Evolutionary conservation across 2,797 vertebrate genomes (phyloP).

Genomic region (Zenarchopterus dispar): DNA sequence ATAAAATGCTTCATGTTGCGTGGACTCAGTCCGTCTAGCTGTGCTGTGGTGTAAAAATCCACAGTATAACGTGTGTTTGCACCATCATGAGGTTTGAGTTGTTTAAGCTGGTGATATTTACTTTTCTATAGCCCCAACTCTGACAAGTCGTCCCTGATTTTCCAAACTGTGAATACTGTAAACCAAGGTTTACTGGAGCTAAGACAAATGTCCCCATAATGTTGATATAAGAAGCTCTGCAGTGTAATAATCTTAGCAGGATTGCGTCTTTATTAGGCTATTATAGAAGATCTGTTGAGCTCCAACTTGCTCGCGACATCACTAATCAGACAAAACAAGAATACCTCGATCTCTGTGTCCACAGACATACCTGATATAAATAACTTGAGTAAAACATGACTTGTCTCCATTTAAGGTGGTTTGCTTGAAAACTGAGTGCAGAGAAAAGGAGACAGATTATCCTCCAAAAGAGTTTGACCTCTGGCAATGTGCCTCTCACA

Average conservation of each 20-base stretch:
- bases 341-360: background rate
- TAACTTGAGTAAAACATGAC: conserved; percentile 44
- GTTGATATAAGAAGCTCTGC: background rate
- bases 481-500: conserved; percentile 55
- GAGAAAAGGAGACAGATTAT: conserved; percentile 51
- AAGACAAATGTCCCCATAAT: no score
- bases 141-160: no score
- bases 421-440: conserved; percentile 42
- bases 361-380: conserved; percentile 55
- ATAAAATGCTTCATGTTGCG: no score
- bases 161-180: no score
- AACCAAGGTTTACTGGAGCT: no score
- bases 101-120: no score
- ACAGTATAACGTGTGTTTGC: no score
- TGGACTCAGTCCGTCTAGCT: no score
- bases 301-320: conserved; percentile 34
- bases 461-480: conserved; percentile 67
- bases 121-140: no score
- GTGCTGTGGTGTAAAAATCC: no score
- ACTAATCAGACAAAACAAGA: conserved; percentile 38
- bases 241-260: conserved; percentile 5
- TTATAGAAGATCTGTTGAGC: conserved; percentile 7
- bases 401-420: conserved; percentile 76
- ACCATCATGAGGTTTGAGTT: no score
- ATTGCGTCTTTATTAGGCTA: conserved; percentile 19